phyloP scores from a whole-genome alignment of 2,797 vertebrate species.

The Allochrocebus solatus region DNA sequence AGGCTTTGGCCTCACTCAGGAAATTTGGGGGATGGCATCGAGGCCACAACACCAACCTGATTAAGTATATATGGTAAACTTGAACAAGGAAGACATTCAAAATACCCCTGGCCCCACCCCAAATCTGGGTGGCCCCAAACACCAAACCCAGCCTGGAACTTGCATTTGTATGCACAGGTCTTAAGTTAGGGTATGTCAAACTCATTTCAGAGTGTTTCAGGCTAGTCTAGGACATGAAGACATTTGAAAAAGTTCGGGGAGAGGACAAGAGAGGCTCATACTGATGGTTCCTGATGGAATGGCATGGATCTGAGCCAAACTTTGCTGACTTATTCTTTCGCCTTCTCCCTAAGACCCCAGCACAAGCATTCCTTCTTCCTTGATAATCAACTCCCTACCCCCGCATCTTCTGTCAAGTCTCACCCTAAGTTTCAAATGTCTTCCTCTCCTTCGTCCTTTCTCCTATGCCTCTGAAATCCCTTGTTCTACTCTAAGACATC shows the following conservation, averaged over 20 bases:
- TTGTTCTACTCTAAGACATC: not conserved
- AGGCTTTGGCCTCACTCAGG: not conserved
- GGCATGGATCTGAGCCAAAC: not conserved
- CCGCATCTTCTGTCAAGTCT: not conserved
- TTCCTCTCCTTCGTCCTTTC: not conserved
- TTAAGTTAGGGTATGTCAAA: constrained; percentile 64
- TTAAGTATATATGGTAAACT: constrained; percentile 62
- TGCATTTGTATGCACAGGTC: constrained; percentile 42
- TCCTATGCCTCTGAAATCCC: not conserved
- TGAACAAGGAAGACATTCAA: constrained; percentile 59
- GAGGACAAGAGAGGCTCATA: not conserved
- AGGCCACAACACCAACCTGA: not conserved
- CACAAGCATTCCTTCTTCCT: not conserved
- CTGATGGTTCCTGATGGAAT: not conserved
- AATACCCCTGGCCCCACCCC: constrained; percentile 39
- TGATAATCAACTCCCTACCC: no score
- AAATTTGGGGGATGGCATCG: not conserved
- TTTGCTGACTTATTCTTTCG: not conserved
- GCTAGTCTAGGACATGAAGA: not conserved
- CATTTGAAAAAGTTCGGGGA: not conserved
- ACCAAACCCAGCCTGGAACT: constrained; percentile 24
- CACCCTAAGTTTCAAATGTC: not conserved
- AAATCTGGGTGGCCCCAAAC: constrained; percentile 67
- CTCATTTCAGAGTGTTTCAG: constrained; percentile 33
- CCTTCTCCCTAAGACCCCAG: not conserved